These are phyloP conservation scores for Agrotis clavis DNA, from an alignment of 2,888 invertebrate genomes.

Conservation along the genomic window DNA sequence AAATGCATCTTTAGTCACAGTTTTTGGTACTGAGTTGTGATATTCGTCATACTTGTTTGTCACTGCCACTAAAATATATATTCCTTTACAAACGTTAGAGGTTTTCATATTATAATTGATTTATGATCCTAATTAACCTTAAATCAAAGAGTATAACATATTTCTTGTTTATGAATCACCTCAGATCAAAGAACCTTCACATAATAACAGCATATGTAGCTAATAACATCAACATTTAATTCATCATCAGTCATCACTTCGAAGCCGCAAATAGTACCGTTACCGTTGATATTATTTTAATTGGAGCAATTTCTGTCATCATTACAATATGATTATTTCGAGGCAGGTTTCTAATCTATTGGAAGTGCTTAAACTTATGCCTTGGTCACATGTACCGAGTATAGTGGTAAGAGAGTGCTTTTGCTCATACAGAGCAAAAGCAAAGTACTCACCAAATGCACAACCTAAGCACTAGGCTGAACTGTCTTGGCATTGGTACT, in stretches of 20 bases:
- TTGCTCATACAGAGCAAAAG: too few species aligned
- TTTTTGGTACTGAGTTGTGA: background rate
- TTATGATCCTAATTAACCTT: slow-evolving; percentile 9
- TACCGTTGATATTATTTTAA: slow-evolving; percentile 56
- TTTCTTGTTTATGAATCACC: slow-evolving; percentile 19
- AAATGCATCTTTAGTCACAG: slow-evolving; percentile 15
- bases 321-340: slow-evolving; percentile 47
- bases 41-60: slow-evolving; percentile 3
- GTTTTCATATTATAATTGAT: slow-evolving; percentile 11
- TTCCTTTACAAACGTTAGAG: background rate
- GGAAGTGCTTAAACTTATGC: slow-evolving; percentile 4
- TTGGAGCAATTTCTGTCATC: slow-evolving; percentile 43
- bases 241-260: slow-evolving; percentile 28
- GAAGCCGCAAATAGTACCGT: slow-evolving; percentile 25
- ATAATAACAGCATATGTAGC: slow-evolving; percentile 22
- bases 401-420: too few species aligned
- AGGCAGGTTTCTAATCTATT: slow-evolving; percentile 25
- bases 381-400: background rate
- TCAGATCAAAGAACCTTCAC: slow-evolving; percentile 26
- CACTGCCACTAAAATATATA: background rate
- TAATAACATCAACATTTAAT: slow-evolving; percentile 32
- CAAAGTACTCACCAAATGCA: too few species aligned
- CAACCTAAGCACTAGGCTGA: background rate
- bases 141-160: slow-evolving; percentile 4
- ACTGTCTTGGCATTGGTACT: background rate